Conservation (phyloP, 2,888 invertebrate species). For the Sussaba pulchella region DNA sequence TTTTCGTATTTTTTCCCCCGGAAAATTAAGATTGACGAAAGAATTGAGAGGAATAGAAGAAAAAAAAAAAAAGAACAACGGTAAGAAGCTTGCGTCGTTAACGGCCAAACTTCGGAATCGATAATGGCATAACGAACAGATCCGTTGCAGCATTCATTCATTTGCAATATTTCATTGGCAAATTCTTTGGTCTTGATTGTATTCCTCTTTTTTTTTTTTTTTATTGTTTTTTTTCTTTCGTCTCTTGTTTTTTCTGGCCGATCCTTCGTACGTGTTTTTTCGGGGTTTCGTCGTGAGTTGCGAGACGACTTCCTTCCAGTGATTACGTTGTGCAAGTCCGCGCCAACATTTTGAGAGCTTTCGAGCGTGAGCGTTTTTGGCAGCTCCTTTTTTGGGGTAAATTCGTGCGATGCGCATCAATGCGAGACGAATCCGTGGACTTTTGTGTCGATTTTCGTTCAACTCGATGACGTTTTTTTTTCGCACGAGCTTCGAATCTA, state of each 20-base stretch:
- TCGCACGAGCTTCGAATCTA: constrained; percentile 70
- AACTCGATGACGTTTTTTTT: background rate
- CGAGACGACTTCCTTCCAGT: background rate
- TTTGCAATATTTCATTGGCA: constrained; percentile 22
- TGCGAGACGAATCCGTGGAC: constrained; percentile 72
- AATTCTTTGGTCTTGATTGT: constrained; percentile 1
- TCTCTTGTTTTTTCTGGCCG: background rate
- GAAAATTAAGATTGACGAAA: constrained; percentile 14
- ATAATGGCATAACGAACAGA: constrained; percentile 69
- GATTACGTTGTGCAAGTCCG: background rate
- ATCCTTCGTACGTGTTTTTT: background rate
- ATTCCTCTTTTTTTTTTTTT: background rate
- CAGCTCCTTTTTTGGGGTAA: constrained; percentile 69
- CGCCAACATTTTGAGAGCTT: constrained; percentile 46
- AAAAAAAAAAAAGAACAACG: constrained; percentile 66
- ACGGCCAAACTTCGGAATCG: constrained; percentile 77
- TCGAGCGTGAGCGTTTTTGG: constrained; percentile 17
- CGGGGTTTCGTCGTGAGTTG: constrained; percentile 6
- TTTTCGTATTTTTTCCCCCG: constrained; percentile 25
- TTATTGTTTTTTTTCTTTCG: no score
- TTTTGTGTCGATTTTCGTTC: background rate
- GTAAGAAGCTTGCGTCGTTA: constrained; percentile 80
- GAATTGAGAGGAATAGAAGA: constrained; percentile 38
- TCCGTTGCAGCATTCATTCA: background rate
- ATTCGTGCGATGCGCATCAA: no score